Conservation (phyloP, 2,113 vertebrate species). For the pig (Sus scrofa) region T2T-Sscrofa CM000828.6:47746501-47747000, state of each 20-base stretch:
- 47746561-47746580: too few relatives aligned
- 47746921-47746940: not conserved
- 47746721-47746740: not conserved
- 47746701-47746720: not conserved
- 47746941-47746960: not conserved
- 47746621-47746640: too few relatives aligned
- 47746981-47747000: not conserved
- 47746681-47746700: not conserved
- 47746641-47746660: too few relatives aligned
- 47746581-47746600: too few relatives aligned
- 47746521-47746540: too few relatives aligned
- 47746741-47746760: not conserved
- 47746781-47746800: not conserved
- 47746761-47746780: not conserved
- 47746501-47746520: too few relatives aligned
- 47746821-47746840: not conserved
- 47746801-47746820: not conserved
- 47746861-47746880: not conserved
- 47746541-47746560: too few relatives aligned
- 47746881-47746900: not conserved
- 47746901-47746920: not conserved
- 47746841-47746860: not conserved
- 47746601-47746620: too few relatives aligned
- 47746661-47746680: too few relatives aligned
- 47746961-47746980: too few relatives aligned